A percentile compares a stretch with the other conserved stretches of the same genome.
These are phyloP conservation scores for Drosophila affinis DNA, from an alignment of 2,888 invertebrate species.

Conservation along the genomic window DNA sequence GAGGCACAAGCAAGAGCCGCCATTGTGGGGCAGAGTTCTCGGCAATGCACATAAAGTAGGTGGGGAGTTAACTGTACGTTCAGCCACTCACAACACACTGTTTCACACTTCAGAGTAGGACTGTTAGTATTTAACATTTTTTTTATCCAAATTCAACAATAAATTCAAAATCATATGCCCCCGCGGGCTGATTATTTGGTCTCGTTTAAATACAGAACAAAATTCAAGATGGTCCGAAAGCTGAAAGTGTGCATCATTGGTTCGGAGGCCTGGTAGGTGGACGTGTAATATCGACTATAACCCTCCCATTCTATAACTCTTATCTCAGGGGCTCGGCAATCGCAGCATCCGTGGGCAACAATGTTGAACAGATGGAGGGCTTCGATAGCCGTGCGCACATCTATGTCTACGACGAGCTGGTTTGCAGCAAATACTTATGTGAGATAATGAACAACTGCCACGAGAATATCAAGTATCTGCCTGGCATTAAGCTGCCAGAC, in stretches of 20 bases:
- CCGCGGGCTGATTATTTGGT: slow-evolving; percentile 11
- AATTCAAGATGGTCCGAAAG: slow-evolving; percentile 49
- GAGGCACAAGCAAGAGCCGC: slow-evolving; percentile 4
- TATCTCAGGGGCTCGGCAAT: slow-evolving; percentile 65
- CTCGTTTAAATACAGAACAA: neutral
- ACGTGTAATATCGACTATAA: too few relatives aligned
- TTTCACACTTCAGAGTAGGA: slow-evolving; percentile 18
- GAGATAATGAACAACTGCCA: slow-evolving; percentile 67
- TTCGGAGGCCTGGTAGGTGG: slow-evolving; percentile 65
- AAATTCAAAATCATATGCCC: slow-evolving; percentile 21
- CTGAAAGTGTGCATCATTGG: slow-evolving; percentile 70
- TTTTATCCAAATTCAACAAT: slow-evolving; percentile 24
- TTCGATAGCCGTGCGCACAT: slow-evolving; percentile 66
- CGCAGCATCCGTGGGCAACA: slow-evolving; percentile 63
- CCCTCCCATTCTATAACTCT: too few relatives aligned
- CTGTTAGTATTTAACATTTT: too few relatives aligned
- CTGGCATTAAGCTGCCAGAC: slow-evolving; percentile 60
- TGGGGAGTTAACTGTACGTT: slow-evolving; percentile 13
- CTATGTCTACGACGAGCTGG: slow-evolving; percentile 70
- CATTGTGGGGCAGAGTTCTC: neutral
- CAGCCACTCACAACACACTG: neutral
- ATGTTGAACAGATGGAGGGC: slow-evolving; percentile 34
- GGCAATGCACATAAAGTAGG: slow-evolving; percentile 50
- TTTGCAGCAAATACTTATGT: slow-evolving; percentile 47
- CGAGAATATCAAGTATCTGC: slow-evolving; percentile 74